These are phyloP conservation scores for Salmo trutta DNA, from an alignment of 2,797 vertebrate genomes.

Conservation along the genomic window DNA sequence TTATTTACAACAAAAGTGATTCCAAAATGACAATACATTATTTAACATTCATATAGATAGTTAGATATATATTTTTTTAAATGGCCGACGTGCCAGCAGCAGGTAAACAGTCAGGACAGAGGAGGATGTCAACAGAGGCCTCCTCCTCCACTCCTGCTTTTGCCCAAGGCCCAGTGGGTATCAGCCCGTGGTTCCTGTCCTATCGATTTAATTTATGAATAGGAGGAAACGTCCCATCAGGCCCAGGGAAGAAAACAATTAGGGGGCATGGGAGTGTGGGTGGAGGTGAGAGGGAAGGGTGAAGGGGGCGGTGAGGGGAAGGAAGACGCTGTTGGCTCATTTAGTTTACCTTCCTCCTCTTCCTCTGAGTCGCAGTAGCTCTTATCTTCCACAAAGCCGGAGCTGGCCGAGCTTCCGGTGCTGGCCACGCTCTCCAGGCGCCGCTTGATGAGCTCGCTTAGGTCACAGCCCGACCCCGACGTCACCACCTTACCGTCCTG, in stretches of 20 bases:
- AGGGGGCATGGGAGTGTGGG: not conserved
- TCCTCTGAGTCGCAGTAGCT: constrained; percentile 95
- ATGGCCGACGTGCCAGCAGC: constrained; percentile 34
- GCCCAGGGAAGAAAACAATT: constrained; percentile 24
- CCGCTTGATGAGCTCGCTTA: constrained; percentile 89
- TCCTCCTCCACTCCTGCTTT: constrained; percentile 29
- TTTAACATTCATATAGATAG: no score
- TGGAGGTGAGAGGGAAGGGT: not conserved
- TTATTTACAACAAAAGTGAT: no score
- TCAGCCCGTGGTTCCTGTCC: constrained; percentile 61
- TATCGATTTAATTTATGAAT: constrained; percentile 70
- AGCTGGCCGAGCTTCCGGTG: constrained; percentile 93
- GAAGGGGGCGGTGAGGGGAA: constrained; percentile 48
- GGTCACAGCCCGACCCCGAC: constrained; percentile 80
- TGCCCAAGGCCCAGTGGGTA: constrained; percentile 56
- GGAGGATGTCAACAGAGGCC: constrained; percentile 72
- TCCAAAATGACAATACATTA: constrained; percentile 65
- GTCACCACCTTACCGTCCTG: constrained; percentile 82
- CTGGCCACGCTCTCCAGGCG: constrained; percentile 93
- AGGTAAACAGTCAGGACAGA: constrained; percentile 45
- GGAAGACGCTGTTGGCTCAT: constrained; percentile 58
- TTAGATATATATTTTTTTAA: constrained; percentile 41
- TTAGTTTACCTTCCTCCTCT: constrained; percentile 90
- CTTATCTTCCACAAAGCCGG: constrained; percentile 95
- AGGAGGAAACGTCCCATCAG: constrained; percentile 75